phyloP scores from a whole-genome alignment of 1,140 invertebrate genomes.

The Drosophila takahashii region DNA sequence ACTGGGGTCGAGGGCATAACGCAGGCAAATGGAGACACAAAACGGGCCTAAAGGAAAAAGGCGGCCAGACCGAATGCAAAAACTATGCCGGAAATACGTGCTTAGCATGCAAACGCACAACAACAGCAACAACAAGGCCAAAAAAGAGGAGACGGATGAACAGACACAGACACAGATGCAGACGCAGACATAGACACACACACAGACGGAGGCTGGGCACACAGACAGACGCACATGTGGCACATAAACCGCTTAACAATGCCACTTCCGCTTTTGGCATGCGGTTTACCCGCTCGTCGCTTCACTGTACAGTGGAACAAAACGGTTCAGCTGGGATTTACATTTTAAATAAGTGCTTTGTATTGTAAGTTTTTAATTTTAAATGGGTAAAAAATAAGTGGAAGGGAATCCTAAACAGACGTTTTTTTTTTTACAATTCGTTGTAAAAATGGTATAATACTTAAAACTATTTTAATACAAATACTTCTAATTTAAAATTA shows the following conservation, averaged over 20 bases:
- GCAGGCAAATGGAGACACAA: conserved; percentile 38
- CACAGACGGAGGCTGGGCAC: conserved; percentile 24
- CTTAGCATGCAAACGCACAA: conserved; percentile 77
- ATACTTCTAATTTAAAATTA: too few relatives aligned
- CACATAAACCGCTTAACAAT: conserved; percentile 80
- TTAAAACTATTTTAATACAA: too few relatives aligned
- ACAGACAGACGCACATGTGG: conserved; percentile 42
- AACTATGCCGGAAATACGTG: conserved; percentile 81
- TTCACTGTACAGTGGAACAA: conserved; percentile 24
- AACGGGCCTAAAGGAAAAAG: conserved; percentile 6
- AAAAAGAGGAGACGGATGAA: conserved; percentile 32
- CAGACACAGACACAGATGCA: conserved; percentile 21
- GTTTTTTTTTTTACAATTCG: too few relatives aligned
- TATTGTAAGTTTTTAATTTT: neutral
- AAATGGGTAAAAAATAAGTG: neutral
- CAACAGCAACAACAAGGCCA: conserved; percentile 24
- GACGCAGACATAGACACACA: conserved; percentile 6
- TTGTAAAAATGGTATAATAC: too few relatives aligned
- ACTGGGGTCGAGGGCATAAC: conserved; percentile 7
- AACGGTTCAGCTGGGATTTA: neutral
- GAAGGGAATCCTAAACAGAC: too few relatives aligned
- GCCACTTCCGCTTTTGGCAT: conserved; percentile 82
- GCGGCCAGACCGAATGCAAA: conserved; percentile 56
- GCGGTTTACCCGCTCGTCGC: conserved; percentile 65
- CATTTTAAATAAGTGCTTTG: neutral